Evolutionary conservation across 2,888 invertebrate species (phyloP), one percentile per base, ranked within the genome.

Genomic region (Stenchaetothrips biformis): DNA sequence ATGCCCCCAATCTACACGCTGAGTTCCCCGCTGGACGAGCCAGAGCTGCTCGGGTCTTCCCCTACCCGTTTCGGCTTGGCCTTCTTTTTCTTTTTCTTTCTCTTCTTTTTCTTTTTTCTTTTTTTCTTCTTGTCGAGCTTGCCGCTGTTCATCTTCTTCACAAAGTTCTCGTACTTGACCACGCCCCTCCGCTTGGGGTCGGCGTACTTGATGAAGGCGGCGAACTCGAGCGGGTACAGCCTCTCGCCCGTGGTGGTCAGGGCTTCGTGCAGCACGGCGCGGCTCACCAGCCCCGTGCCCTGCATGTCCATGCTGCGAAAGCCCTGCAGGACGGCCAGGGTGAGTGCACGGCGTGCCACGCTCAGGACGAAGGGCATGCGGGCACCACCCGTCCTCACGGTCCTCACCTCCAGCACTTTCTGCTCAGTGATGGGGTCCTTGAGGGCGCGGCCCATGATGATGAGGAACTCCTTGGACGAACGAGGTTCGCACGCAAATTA

Each of bases 381-480:
- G 13, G 13, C 53, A 53, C 53, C n/a, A n/a, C n/a, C n/a, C n/a
- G n/a, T n/a, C n/a, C n/a, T n/a, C n/a, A n/a, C n/a, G n/a, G n/a
- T n/a, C n/a, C 67, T 11, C 11, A 74, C 67, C 21, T 74, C 67
- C 21, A 74, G 67, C 9, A 74, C 67, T 21, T 25, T 7, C 8
- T 74, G 21, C 2, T 25, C 7, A 3, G 9, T 25, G 67, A 74
- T 8, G 67, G 67, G 67, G 67, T 74, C 67, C 67, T 74, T 74
- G 67, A 74, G 67, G 21, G 21, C 21, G 67, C 67, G 67, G 21
- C 67, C 67, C 25, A 74, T 25, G 67, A 74, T 74, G 25, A 74
- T 25, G 67, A 74, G 67, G 67, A 74, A 74, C 67, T 74, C 67
- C 21, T 37, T 37, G 37, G 37, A 4, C 37, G n/a, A n/a, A n/a